Conservation (phyloP, 2,888 invertebrate species). For the Caenorhabditis sp. region DNA sequence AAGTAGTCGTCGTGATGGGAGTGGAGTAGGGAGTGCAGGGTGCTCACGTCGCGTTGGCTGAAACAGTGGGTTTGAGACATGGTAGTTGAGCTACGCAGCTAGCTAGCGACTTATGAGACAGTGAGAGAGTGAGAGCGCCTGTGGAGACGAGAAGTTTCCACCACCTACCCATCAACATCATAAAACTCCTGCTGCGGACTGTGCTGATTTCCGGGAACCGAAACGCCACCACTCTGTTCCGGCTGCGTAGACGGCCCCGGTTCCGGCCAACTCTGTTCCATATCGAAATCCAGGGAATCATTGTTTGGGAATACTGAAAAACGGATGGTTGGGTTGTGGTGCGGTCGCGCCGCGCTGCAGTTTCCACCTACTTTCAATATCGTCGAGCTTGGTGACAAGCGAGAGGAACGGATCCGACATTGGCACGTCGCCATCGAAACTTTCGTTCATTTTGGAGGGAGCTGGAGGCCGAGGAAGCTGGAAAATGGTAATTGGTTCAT, state of each 20-base stretch:
- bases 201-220: slow-evolving; percentile 53
- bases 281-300: slow-evolving; percentile 55
- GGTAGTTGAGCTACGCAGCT: no score
- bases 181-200: slow-evolving; percentile 71
- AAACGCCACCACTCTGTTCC: background rate
- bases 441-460: slow-evolving; percentile 67
- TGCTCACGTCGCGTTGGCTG: slow-evolving; percentile 56
- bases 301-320: slow-evolving; percentile 42
- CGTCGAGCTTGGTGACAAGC: slow-evolving; percentile 78
- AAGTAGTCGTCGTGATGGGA: slow-evolving; percentile 48
- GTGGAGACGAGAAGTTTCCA: no score
- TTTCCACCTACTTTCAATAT: slow-evolving; percentile 63
- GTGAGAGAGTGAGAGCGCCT: no score
- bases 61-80: no score
- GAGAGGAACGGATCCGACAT: slow-evolving; percentile 78
- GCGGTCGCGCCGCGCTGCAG: no score
- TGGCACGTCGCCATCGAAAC: slow-evolving; percentile 58
- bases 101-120: no score
- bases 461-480: background rate
- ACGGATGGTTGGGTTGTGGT: background rate
- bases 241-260: slow-evolving; percentile 43
- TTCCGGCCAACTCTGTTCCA: slow-evolving; percentile 54
- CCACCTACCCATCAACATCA: slow-evolving; percentile 56
- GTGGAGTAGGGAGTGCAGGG: slow-evolving; percentile 45
- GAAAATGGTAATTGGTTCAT: background rate